Conservation (phyloP, 2,888 invertebrate species). For the Gisinianus flammeolus region DNA sequence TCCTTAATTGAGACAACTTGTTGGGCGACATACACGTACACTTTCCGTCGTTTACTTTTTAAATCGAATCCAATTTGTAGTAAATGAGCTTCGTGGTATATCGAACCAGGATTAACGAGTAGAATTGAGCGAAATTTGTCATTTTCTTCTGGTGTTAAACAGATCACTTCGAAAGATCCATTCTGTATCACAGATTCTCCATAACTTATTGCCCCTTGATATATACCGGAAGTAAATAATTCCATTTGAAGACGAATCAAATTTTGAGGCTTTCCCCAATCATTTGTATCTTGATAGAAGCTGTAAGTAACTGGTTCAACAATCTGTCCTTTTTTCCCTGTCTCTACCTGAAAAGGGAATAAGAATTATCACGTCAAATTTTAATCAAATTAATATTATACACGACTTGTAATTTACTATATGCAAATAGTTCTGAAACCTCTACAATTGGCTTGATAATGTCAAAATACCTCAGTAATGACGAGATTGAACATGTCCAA, state of each 20-base stretch:
- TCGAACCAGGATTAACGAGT: constrained; percentile 47
- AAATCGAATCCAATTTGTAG: constrained; percentile 29
- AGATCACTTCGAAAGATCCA: constrained; percentile 56
- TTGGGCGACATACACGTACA: constrained; percentile 53
- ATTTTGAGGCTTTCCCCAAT: constrained; percentile 40
- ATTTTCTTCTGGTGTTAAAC: constrained; percentile 53
- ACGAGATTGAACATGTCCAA: constrained; percentile 46
- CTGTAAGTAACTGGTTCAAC: constrained; percentile 52
- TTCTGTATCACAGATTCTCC: constrained; percentile 48
- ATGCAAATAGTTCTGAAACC: neutral
- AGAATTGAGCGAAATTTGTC: constrained; percentile 44
- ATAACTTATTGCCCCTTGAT: constrained; percentile 49
- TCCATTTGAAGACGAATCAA: constrained; percentile 49
- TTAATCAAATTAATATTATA: neutral
- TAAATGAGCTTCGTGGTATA: constrained; percentile 52
- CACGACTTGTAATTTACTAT: neutral
- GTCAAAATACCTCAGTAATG: constrained; percentile 42
- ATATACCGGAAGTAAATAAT: constrained; percentile 54
- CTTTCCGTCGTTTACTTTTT: constrained; percentile 45
- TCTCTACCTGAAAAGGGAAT: constrained; percentile 38
- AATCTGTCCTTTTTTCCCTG: constrained; percentile 28
- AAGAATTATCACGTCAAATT: neutral
- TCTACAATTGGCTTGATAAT: neutral
- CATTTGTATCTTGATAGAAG: constrained; percentile 47
- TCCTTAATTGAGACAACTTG: constrained; percentile 53